phyloP scores from a whole-genome alignment of 2,888 invertebrate species.

The Patella caerulea region DNA sequence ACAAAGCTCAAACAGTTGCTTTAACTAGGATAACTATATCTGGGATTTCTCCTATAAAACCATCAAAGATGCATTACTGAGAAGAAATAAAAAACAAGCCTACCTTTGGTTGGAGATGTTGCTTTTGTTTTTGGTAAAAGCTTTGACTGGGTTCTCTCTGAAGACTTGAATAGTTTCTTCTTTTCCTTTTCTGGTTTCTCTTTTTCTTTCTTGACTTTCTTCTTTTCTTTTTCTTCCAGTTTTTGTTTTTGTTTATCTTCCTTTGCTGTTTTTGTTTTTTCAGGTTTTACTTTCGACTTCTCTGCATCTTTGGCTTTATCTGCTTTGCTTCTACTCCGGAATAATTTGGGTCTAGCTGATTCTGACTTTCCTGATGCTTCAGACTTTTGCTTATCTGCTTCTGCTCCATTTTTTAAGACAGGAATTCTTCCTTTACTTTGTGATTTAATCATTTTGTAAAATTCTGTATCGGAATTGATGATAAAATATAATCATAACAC shows the following conservation, averaged over 20 bases:
- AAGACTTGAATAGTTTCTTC: constrained; percentile 8
- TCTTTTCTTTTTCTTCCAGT: constrained; percentile 18
- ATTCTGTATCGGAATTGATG: no score
- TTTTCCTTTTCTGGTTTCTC: constrained; percentile 17
- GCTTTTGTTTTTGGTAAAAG: neutral
- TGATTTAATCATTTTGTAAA: constrained; percentile 3
- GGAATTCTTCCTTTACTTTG: neutral
- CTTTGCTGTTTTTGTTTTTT: neutral
- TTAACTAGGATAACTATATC: no score
- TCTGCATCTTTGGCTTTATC: neutral
- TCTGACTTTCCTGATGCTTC: neutral
- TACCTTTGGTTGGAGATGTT: neutral
- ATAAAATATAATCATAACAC: no score
- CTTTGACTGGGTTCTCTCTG: neutral
- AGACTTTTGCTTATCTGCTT: neutral
- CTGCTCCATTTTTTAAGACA: constrained; percentile 3
- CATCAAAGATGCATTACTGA: neutral
- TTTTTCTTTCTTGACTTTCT: constrained; percentile 8
- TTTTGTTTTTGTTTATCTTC: constrained; percentile 14
- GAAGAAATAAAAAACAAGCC: neutral
- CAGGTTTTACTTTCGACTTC: neutral
- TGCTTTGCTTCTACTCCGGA: neutral
- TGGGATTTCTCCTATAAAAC: no score
- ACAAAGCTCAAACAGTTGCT: no score
- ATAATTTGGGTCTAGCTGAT: neutral